phyloP scores from a whole-genome alignment of 2,797 vertebrate genomes.

The Hoplostethus mediterraneus region DNA sequence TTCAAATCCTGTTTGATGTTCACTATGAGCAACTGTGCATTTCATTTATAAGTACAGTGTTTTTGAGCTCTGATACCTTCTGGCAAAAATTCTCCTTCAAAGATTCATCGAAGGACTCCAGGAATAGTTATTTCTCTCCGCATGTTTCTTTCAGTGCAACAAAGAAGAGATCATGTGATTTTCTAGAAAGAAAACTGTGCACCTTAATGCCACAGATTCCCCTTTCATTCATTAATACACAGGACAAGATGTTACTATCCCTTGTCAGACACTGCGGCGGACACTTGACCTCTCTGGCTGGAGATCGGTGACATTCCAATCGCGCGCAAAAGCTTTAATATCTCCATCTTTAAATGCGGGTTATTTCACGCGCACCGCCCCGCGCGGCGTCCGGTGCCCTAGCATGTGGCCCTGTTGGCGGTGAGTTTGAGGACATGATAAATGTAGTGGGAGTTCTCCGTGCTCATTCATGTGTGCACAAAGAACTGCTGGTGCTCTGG shows the following conservation, averaged over 20 bases:
- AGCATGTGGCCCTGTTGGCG: slow-evolving; percentile 27
- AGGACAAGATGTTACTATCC: no score
- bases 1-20: not conserved
- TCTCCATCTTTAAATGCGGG: slow-evolving; percentile 50
- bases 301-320: slow-evolving; percentile 48
- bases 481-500: slow-evolving; percentile 47
- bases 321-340: slow-evolving; percentile 38
- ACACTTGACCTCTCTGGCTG: slow-evolving; percentile 28
- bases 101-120: slow-evolving; percentile 38
- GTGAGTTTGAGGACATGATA: slow-evolving; percentile 61
- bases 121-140: slow-evolving; percentile 37
- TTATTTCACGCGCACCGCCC: slow-evolving; percentile 38
- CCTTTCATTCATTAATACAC: slow-evolving; percentile 9
- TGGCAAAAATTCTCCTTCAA: not conserved
- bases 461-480: slow-evolving; percentile 69
- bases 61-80: not conserved
- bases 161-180: not conserved
- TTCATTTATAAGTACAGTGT: not conserved
- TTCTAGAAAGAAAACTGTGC: not conserved
- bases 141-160: slow-evolving; percentile 7
- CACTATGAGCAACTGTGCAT: not conserved
- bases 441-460: slow-evolving; percentile 55
- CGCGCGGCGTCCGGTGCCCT: slow-evolving; percentile 29
- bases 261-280: slow-evolving; percentile 1
- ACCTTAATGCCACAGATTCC: slow-evolving; percentile 3